Evolutionary conservation across 92 coral and sea anemone species (phyloP).

Genomic region (Metridium senile): DNA sequence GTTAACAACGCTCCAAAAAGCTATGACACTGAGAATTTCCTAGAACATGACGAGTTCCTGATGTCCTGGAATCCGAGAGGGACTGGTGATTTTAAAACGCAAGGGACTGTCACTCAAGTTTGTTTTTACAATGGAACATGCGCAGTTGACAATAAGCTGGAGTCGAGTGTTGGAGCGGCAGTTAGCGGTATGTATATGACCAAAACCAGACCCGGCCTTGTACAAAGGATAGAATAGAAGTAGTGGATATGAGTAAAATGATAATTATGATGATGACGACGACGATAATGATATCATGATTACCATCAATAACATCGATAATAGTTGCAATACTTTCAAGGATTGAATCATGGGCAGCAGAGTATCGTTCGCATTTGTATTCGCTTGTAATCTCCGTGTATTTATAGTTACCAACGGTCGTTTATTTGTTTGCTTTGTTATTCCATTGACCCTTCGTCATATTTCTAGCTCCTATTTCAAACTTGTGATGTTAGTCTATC

Average conservation of each 20-base stretch:
- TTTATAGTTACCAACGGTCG: no score
- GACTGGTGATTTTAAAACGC: constrained; percentile 46
- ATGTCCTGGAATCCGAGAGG: constrained; percentile 49
- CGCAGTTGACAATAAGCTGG: constrained; percentile 7
- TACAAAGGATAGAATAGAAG: neutral
- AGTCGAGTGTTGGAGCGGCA: neutral
- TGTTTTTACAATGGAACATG: constrained; percentile 44
- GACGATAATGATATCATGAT: no score
- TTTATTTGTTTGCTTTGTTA: no score
- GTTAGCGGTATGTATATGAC: neutral
- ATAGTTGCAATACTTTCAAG: no score
- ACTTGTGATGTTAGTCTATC: no score
- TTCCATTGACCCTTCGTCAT: no score
- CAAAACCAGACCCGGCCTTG: neutral
- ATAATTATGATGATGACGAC: no score
- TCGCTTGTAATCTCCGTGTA: no score
- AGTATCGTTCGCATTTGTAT: no score
- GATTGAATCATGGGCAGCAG: no score
- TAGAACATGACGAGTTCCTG: neutral
- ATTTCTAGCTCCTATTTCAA: no score
- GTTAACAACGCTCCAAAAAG: constrained; percentile 47
- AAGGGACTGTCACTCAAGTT: constrained; percentile 28
- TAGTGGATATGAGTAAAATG: no score
- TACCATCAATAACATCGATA: neutral
- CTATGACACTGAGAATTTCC: constrained; percentile 40